Evolutionary conservation across 2,888 invertebrate species (phyloP), one percentile per base, ranked within the genome.

Genomic region (Drosophila kambysellisi): DNA sequence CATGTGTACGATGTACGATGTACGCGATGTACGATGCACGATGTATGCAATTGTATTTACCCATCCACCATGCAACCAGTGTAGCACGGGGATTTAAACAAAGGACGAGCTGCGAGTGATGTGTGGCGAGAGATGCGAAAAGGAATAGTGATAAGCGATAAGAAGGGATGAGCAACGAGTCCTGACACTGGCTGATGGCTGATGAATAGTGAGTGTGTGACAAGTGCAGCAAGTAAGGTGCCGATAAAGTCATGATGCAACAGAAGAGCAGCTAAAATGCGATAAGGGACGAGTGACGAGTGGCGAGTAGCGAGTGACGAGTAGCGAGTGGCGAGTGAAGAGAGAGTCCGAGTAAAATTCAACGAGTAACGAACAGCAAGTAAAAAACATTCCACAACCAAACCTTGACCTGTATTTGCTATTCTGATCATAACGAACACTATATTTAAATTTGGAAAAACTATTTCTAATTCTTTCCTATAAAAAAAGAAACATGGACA

Each of bases 41-140:
- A 71, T 71, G 77, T 58, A 61, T 80, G 80, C 72, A 59, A 80
- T 76, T 78, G 80, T 80, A 25, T 76, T 68, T 62, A 52, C 72
- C 62, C 65, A 39, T 11, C 37, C 64, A 33, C 15, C 39, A 35
- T 9, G 25, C 43, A 5, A 11, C 43, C 43, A 43, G 11, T 20
- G 20, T 20, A 5, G 32, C 46, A 54, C 53, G 29, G 12, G 20
- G 37, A 15, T 56, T 4, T 9, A 29, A 79, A 77, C 79, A 77
- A 74, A 67, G 56, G 20, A 9, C 60, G 56, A 70, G 35, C 20
- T 39, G 12, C 53, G 57, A 58, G 46, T 29, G 75, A 67, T 4
- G 61, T 30, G 54, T 29, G 8, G 46, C 46, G 20, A 46, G 46
- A 15, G 15, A n/a, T 30, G 30, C 30, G 20, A 25, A 25, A 25